phyloP scores from a whole-genome alignment of 1,140 invertebrate species.

The Phortica variegata region DNA sequence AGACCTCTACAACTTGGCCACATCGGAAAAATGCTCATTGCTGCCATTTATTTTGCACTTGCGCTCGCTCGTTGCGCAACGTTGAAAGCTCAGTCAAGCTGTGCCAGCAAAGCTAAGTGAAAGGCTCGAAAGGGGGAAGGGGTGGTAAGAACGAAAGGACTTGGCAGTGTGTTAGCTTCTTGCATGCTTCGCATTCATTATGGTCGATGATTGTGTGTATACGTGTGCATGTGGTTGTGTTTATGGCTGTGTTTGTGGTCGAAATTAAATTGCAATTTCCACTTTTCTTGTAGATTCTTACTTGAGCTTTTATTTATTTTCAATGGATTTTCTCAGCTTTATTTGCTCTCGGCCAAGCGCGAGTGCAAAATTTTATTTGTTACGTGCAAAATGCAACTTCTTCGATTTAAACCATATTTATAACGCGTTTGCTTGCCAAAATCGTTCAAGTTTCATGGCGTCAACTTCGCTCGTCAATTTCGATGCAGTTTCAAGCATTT shows the following conservation, averaged over 20 bases:
- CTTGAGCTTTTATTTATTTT: slow-evolving; percentile 33
- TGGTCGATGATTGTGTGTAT: neutral
- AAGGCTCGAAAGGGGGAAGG: too few species aligned
- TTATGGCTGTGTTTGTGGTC: slow-evolving; percentile 36
- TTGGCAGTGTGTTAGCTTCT: too few species aligned
- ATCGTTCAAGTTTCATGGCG: too few species aligned
- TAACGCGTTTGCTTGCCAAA: too few species aligned
- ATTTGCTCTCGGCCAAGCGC: neutral
- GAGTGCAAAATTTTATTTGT: slow-evolving; percentile 2
- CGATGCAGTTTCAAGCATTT: too few species aligned
- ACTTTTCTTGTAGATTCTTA: slow-evolving; percentile 31
- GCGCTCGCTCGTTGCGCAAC: slow-evolving; percentile 18
- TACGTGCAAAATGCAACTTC: slow-evolving; percentile 42
- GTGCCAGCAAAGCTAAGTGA: too few species aligned
- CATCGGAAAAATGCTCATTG: too few species aligned
- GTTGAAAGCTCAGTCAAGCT: too few species aligned
- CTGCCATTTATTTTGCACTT: neutral
- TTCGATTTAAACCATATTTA: too few species aligned
- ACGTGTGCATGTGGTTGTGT: neutral
- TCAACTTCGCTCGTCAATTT: too few species aligned
- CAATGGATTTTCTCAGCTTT: slow-evolving; percentile 30
- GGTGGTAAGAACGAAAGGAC: too few species aligned
- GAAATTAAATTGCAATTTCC: slow-evolving; percentile 52
- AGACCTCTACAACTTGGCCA: neutral
- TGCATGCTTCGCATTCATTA: neutral